Evolutionary conservation across 1,140 invertebrate genomes (phyloP), one percentile per base, ranked within the genome.

Genomic region (Hormaphis cornu): DNA sequence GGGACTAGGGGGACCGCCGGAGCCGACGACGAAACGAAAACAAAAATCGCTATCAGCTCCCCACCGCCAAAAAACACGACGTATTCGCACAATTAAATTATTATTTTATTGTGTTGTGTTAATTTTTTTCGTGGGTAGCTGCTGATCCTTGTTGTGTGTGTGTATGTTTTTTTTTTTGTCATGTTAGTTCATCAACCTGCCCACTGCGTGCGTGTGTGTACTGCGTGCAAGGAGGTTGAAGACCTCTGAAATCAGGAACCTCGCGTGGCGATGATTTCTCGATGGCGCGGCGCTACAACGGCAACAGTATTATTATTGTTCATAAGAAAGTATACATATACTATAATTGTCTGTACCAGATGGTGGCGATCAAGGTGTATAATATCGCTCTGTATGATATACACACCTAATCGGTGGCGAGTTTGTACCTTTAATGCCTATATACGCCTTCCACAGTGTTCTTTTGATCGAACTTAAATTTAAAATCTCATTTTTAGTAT

Each of bases 201-300:
- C 61, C 18, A 35, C 44, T 28, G 18, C 20, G 33, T 33, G 30
- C 9, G 30, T 9, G 30, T 33, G 5, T 1, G 44, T 66, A n/a
- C n/a, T n/a, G n/a, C n/a, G n/a, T 66, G 33, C 61, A 66, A 66
- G 61, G 61, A 66, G 61, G 61, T 66, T 66, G 42, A 66, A 66
- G 61, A 66, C 61, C 61, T 24, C n/a, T n/a, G n/a, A n/a, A n/a
- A n/a, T n/a, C 42, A 1, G 18, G 28, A 12, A 6, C 9, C 28
- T 24, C 12, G 24, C 10, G 12, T 7, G 28, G 44, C 10, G 28
- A 3, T 50, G 61, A 24, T 66, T 61, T 50, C 61, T 66, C 61
- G 61, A 66, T 16, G 26, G 16, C 24, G 18, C 42, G 40, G 42
- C 14, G 42, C 14, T 5, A 12, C 58, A n/a, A 14, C 56, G 16